A percentile compares a stretch with the other conserved stretches of the same genome.
Evolutionary conservation across 2,113 vertebrate genomes (phyloP).

Genomic region (Lamprologus speciosus): DNA sequence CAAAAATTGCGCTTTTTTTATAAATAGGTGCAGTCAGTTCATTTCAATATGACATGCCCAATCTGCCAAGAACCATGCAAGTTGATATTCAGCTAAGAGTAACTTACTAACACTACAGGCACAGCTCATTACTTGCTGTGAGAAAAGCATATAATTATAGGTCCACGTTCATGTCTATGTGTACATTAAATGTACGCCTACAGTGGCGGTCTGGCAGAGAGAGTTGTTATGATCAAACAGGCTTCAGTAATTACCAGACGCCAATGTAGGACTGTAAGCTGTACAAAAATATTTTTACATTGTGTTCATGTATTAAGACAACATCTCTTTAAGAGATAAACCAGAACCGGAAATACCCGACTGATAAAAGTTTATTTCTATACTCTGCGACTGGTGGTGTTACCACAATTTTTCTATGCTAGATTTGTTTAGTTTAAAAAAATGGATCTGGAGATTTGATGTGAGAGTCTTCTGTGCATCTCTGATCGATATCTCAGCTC

Average conservation of each 20-base stretch:
- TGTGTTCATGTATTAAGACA: not conserved
- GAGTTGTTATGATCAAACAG: not conserved
- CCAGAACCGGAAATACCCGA: not conserved
- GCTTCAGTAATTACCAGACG: not conserved
- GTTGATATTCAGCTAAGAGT: not conserved
- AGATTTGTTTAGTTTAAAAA: not conserved
- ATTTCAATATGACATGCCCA: not conserved
- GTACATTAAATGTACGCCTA: not conserved
- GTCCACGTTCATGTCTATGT: not conserved
- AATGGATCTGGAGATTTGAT: not conserved
- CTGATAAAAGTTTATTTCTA: not conserved
- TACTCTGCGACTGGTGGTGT: not conserved
- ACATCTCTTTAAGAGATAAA: not conserved
- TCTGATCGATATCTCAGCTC: not conserved
- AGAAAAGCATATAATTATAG: not conserved
- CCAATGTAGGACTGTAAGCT: not conserved
- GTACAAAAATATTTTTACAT: not conserved
- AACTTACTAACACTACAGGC: not conserved
- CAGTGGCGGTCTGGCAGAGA: not conserved
- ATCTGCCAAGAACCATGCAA: not conserved
- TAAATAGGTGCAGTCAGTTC: not conserved
- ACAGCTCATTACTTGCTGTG: not conserved
- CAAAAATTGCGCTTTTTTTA: not conserved
- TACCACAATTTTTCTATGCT: not conserved
- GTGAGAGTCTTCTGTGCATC: not conserved